Base-by-base conservation (phyloP, 1,140 invertebrate species). In the Brachystomella parvula region DNA sequence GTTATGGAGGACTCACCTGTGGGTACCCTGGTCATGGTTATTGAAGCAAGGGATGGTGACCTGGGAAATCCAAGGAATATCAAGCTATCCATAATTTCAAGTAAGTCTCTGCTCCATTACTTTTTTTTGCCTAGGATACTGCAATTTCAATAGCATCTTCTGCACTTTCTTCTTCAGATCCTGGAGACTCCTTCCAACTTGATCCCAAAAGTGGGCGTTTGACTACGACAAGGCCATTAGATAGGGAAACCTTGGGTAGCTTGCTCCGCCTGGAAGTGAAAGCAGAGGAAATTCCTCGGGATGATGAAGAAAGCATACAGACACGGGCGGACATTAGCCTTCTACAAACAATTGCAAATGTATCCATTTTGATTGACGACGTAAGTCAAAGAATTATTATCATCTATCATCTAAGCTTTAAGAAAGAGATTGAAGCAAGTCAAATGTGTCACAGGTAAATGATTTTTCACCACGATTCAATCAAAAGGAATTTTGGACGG, bases 381-480 rank as follows among this genome's bases (percentile, higher is more conserved):
- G 49, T 53, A 53, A 53, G 6, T 9, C n/a, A n/a, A n/a, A n/a
- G n/a, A n/a, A n/a, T n/a, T n/a, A n/a, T n/a, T n/a, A n/a, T n/a
- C n/a, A n/a, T n/a, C n/a, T n/a, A n/a, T n/a, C n/a, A n/a, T n/a
- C n/a, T n/a, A n/a, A n/a, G n/a, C n/a, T n/a, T n/a, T n/a, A n/a
- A n/a, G n/a, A n/a, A n/a, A n/a, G n/a, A n/a, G n/a, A n/a, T n/a
- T n/a, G n/a, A n/a, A n/a, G n/a, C n/a, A n/a, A n/a, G n/a, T n/a
- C n/a, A n/a, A n/a, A n/a, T n/a, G n/a, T n/a, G n/a, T n/a, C n/a
- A n/a, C 0, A 84, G 79, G 90, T 96, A 0, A 97, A 97, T 78
- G 94, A 98, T 77, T 91, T 92, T 72, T 86, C 92, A 0, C 95
- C 94, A 53, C 79, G 80, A 19, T 92, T 92, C 77, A 89, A 89